Evolutionary conservation across 2,888 invertebrate species (phyloP).

Genomic region (Toxonevra muliebris): DNA sequence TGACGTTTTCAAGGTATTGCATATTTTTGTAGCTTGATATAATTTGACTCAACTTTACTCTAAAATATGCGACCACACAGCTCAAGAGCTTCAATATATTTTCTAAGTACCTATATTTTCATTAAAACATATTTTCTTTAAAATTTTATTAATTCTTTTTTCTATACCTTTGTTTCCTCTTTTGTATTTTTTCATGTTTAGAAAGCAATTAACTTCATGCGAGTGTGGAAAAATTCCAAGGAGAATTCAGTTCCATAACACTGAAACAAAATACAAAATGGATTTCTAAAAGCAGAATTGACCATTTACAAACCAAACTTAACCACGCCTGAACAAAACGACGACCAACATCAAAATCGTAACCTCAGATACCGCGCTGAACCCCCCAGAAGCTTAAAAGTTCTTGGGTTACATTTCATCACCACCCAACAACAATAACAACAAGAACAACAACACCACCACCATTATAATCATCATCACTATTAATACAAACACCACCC

Average conservation of each 20-base stretch:
- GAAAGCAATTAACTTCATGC: slow-evolving; percentile 8
- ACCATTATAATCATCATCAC: too few relatives aligned
- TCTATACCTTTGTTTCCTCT: neutral
- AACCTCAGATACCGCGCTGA: slow-evolving; percentile 12
- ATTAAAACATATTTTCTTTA: too few relatives aligned
- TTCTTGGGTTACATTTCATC: slow-evolving; percentile 11
- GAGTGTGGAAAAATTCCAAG: slow-evolving; percentile 42
- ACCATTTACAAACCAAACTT: slow-evolving; percentile 6
- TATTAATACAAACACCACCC: too few relatives aligned
- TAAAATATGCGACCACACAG: too few relatives aligned
- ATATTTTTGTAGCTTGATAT: too few relatives aligned
- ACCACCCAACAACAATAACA: neutral
- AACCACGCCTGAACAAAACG: slow-evolving; percentile 17
- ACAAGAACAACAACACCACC: too few relatives aligned
- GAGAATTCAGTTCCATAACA: slow-evolving; percentile 41
- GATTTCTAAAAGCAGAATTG: slow-evolving; percentile 29
- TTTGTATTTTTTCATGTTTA: neutral
- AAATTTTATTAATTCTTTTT: too few relatives aligned
- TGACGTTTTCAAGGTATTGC: too few relatives aligned
- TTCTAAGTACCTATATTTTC: too few relatives aligned
- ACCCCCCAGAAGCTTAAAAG: neutral
- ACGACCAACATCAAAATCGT: neutral
- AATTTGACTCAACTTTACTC: too few relatives aligned
- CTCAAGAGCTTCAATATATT: too few relatives aligned
- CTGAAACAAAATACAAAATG: slow-evolving; percentile 30